Evolutionary conservation across 2,797 vertebrate genomes (phyloP), one percentile per base, ranked within the genome.

Genomic region (Perodicticus potto): DNA sequence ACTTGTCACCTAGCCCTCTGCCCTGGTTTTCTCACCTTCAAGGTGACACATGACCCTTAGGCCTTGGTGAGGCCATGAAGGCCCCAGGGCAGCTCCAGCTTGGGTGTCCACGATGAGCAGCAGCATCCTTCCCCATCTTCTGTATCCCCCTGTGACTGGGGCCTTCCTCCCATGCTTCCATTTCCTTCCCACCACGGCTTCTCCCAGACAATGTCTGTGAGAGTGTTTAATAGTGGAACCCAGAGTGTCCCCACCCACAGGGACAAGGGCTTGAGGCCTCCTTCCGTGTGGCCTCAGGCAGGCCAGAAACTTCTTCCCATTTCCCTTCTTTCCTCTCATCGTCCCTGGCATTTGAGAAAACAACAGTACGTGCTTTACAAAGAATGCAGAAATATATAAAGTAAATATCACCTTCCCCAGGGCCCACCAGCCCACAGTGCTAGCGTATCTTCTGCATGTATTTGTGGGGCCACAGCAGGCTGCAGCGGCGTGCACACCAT

Each of bases 401-500:
- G 16, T 16, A 27, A 45, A 16, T 29, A 3, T 29, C 27, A 1
- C 40, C 43, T 29, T 49, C 17, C n/a, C 29, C 29, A 32, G 16
- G 5, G 73, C 27, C 29, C 45, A 0, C 65, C 43, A 34, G 19
- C 63, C 32, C 22, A 10, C 6, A 22, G 2, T 0, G 7, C 23
- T n/a, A 29, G 11, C 4, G 10, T 0, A 0, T 70, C 67, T 55
- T 19, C 25, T 16, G 6, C 3, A 23, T 11, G 23, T 55, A 4
- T 53, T 16, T 17, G 63, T 23, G n/a, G 45, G n/a, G n/a, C 69
- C 14, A 1, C 8, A 11, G 43, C 16, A 11, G 59, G 59, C 27
- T 27, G 12, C 11, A 27, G 49, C 49, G 3, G 14, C 32, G 0
- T 32, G 0, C 7, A 7, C 2, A 0, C 3, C 3, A 32, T 37